Evolutionary conservation across 2,888 invertebrate genomes (phyloP).

Genomic region (Campoplex nolae): DNA sequence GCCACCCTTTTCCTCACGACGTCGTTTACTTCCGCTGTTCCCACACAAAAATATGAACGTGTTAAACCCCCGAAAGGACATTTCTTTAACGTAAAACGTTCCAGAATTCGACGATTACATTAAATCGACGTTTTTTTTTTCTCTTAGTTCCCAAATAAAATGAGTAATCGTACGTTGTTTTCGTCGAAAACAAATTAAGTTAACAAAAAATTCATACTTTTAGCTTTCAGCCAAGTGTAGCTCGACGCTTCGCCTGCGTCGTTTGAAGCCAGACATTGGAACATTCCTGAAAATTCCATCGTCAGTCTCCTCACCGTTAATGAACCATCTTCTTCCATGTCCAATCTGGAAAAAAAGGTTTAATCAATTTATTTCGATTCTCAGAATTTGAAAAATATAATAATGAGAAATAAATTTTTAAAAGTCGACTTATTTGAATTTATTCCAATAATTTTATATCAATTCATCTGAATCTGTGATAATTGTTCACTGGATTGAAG

Average conservation of each 20-base stretch:
- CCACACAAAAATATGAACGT: constrained; percentile 41
- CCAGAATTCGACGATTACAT: background rate
- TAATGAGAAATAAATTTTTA: background rate
- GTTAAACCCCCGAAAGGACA: constrained; percentile 5
- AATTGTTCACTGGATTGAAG: too few relatives aligned
- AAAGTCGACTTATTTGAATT: too few relatives aligned
- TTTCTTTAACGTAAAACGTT: background rate
- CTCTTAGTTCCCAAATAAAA: background rate
- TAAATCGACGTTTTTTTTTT: background rate
- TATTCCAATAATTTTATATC: too few relatives aligned
- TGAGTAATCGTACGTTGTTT: background rate
- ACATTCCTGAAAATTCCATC: constrained; percentile 96
- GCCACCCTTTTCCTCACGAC: constrained; percentile 79
- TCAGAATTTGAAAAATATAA: background rate
- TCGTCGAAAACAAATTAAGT: background rate
- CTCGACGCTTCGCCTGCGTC: constrained; percentile 95
- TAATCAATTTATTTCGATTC: background rate
- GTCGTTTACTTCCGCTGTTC: constrained; percentile 77
- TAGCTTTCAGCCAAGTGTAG: constrained; percentile 96
- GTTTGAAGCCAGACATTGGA: constrained; percentile 96
- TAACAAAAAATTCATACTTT: constrained; percentile 88
- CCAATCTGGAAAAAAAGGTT: constrained; percentile 86
- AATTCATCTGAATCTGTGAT: too few relatives aligned
- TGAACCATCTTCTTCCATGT: constrained; percentile 93
- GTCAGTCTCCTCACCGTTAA: constrained; percentile 92